Evolutionary conservation across 37 sponge, comb jelly and placozoan genomes (phyloP), one percentile per base, ranked within the genome.

Genomic region (Diacarnus erythraeanus): DNA sequence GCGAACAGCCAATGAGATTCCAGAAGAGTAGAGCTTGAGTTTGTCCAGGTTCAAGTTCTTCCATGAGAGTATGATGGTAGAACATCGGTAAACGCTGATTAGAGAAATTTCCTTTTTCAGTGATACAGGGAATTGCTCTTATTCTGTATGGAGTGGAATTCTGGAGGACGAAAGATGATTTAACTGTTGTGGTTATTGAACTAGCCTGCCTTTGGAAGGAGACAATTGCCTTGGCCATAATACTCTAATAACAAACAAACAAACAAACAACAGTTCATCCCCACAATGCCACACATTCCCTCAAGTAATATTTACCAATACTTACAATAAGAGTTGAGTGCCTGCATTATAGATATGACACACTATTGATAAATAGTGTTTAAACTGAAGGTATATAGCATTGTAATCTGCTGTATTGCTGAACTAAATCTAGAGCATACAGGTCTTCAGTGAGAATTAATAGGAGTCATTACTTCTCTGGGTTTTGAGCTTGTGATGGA

Each of bases 11-110:
- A 5, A 71, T 68, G 27, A 26, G 17, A 30, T 86, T 74, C 87
- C 87, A 86, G 61, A 64, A 75, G 41, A 86, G 12, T 22, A 86
- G 42, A n/a, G 67, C 58, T 17, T 42, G 20, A 40, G 69, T 27
- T 66, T 25, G 40, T 22, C 42, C 75, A 26, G 66, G 68, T n/a
- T 58, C 44, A 31, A 81, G 38, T 41, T 42, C 42, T 40, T 71
- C 43, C 43, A 71, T 39, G 38, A 71, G 12, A 8, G 17, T 23
- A 27, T 30, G 64, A 20, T 30, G 57, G 0, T 65, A 30, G 2
- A 35, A 8, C 2, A 30, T 20, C 35, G 34, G 12, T 27, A 17
- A 27, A 3, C 31, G 66, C 17, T 65, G 33, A 30, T 65, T 35
- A 30, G 17, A 30, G 17, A 35, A 65, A 18, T 65, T 26, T 5